Percentiles rank a stretch among this genome's conserved stretches.
Conservation (phyloP, 2,888 invertebrate genomes). For the Drosophila siamana region DNA sequence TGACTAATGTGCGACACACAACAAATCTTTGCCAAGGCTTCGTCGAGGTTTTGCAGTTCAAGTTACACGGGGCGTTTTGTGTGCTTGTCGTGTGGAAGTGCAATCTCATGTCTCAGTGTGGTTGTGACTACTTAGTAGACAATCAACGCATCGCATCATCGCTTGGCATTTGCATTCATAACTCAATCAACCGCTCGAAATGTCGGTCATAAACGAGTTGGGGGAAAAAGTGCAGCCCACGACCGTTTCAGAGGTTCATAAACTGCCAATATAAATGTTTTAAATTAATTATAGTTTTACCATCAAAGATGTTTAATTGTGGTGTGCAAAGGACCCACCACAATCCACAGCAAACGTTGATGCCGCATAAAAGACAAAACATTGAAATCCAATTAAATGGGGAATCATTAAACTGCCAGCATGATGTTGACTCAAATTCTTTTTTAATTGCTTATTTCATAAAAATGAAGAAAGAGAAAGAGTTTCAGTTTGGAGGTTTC, state of each 20-base stretch:
- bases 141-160: conserved; percentile 33
- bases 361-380: conserved; percentile 61
- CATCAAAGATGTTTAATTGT: conserved; percentile 58
- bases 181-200: conserved; percentile 60
- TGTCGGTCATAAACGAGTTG: conserved; percentile 44
- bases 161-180: conserved; percentile 57
- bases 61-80: conserved; percentile 56
- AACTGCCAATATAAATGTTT: conserved; percentile 77
- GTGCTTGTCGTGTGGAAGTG: conserved; percentile 52
- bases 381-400: conserved; percentile 80
- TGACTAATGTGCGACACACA: conserved; percentile 63
- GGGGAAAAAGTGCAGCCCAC: conserved; percentile 16
- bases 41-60: conserved; percentile 11
- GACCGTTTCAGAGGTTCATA: conserved; percentile 55
- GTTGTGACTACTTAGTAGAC: conserved; percentile 40
- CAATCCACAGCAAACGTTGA: conserved; percentile 14
- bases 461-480: conserved; percentile 47
- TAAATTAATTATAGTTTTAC: conserved; percentile 74
- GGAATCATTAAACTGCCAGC: conserved; percentile 73
- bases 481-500: conserved; percentile 1
- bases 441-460: conserved; percentile 80
- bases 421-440: conserved; percentile 71
- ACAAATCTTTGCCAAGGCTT: conserved; percentile 27
- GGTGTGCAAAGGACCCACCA: conserved; percentile 63
- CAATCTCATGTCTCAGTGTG: conserved; percentile 51